Evolutionary conservation across 2,797 vertebrate genomes (phyloP), one percentile per base, ranked within the genome.

Genomic region (Crotalus adamanteus): DNA sequence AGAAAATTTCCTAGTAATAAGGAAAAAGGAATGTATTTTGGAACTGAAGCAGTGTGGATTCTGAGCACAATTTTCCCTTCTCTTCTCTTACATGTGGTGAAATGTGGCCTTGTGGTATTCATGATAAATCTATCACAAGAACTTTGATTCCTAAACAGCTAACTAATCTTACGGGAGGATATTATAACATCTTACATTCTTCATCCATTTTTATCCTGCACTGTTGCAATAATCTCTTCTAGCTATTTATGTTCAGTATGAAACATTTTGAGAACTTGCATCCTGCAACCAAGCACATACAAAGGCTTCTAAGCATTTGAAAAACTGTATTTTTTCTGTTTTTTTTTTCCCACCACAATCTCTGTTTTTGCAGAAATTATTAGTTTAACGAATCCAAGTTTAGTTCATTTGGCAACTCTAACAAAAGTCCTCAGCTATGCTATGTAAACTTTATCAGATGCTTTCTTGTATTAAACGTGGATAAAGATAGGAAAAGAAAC

Each of bases 21-120:
- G 83, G 26, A 90, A 91, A 93, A 93, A 93, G 91, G 73, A 94
- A 92, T 91, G 91, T 85, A 59, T 59, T 31, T 31, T 42, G 42
- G 42, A 86, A 91, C 31, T 55, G 88, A 86, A 65, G 87, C 59
- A 87, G 55, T 26, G 9, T 13, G 25, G 16, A 86, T 12, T 89
- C 61, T 73, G 59, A 11, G 89, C 13, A 90, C 57, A 57, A 25
- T 18, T 31, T 60, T 57, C 25, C 12, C 42, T 88, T 87, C 63
- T 56, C 61, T 13, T 86, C 83, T 25, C 47, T 37, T 53, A 53
- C 7, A 55, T 31, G 4, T 61, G 31, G 51, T 59, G 18, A 93
- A 87, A n/a, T 60, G n/a, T 91, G 73, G 65, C 86, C 59, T 93
- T 37, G 4, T 69, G 31, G 55, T 22, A 87, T 93, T 90, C 37